phyloP scores from a whole-genome alignment of 2,113 vertebrate genomes.

The Equus quagga region DNA sequence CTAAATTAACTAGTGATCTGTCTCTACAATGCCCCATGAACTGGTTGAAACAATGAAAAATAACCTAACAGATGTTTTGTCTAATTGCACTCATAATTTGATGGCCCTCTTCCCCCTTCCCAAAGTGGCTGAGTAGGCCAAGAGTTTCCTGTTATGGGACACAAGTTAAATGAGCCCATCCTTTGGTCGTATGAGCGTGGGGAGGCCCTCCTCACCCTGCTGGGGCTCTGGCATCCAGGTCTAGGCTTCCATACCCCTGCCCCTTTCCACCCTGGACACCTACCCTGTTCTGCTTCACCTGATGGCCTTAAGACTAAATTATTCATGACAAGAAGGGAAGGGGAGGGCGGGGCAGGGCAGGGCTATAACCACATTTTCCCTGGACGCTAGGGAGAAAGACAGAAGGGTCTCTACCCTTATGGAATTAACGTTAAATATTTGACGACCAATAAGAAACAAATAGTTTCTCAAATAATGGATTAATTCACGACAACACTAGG shows the following conservation, averaged over 20 bases:
- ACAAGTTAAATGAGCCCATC: background rate
- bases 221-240: background rate
- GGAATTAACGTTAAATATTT: constrained; percentile 58
- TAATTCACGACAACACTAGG: constrained; percentile 9
- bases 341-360: background rate
- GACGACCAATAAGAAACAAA: constrained; percentile 37
- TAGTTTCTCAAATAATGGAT: constrained; percentile 50
- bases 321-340: constrained; percentile 52
- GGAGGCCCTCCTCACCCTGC: background rate
- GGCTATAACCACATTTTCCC: background rate
- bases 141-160: constrained; percentile 33
- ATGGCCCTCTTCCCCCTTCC: background rate
- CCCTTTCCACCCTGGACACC: background rate
- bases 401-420: background rate
- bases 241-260: background rate
- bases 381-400: background rate
- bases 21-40: constrained; percentile 57
- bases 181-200: background rate
- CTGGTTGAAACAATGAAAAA: constrained; percentile 25
- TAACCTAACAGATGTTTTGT: constrained; percentile 62
- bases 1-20: constrained; percentile 59
- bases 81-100: constrained; percentile 55
- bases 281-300: background rate
- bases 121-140: constrained; percentile 28
- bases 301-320: constrained; percentile 69